These are phyloP conservation scores for Paramormyrops hopkinsi DNA, from an alignment of 2,797 vertebrate genomes.

Conservation along the genomic window DNA sequence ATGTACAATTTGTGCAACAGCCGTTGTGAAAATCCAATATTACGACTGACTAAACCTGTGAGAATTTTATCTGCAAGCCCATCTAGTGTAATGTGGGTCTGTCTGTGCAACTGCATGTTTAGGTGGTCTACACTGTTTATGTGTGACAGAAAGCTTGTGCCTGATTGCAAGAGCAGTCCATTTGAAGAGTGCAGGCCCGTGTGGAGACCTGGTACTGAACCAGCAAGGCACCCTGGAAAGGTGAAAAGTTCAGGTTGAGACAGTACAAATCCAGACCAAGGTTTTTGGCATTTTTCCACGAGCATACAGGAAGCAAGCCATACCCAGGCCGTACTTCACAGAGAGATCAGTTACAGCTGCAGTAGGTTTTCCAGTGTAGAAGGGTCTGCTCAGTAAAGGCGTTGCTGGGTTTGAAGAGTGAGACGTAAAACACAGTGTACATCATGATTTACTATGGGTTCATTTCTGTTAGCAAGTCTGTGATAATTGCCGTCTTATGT, in stretches of 20 bases:
- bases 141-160: not conserved
- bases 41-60: not conserved
- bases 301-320: not conserved
- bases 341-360: not conserved
- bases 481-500: not conserved
- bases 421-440: not conserved
- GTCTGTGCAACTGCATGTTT: not conserved
- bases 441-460: not conserved
- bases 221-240: not conserved
- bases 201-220: not conserved
- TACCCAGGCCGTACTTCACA: not conserved
- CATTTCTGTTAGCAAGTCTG: not conserved
- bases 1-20: not conserved
- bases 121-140: not conserved
- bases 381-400: not conserved
- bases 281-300: not conserved
- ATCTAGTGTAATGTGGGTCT: not conserved
- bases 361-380: not conserved
- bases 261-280: not conserved
- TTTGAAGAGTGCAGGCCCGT: not conserved
- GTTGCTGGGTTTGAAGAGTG: not conserved
- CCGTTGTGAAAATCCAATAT: not conserved
- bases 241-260: not conserved
- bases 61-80: not conserved
- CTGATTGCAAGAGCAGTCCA: not conserved